Percentiles rank a stretch among this genome's conserved stretches.
These are phyloP conservation scores for Zaprionus capensis DNA, from an alignment of 1,140 invertebrate genomes.

Conservation along the genomic window DNA sequence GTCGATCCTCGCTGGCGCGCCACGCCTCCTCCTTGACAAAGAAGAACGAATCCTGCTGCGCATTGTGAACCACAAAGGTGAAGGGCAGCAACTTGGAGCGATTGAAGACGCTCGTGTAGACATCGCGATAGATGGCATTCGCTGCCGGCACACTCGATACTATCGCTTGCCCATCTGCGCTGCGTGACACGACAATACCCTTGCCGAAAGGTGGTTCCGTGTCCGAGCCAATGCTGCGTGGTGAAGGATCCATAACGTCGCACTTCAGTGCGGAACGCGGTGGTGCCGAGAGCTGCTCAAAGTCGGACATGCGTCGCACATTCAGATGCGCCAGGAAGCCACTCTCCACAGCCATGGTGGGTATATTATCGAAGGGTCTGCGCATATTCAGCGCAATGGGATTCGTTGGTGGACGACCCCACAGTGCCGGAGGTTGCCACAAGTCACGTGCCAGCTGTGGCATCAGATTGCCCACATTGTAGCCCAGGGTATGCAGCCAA, in stretches of 20 bases:
- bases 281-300: conserved; percentile 89
- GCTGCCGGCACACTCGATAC: conserved; percentile 94
- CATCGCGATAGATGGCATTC: conserved; percentile 94
- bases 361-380: conserved; percentile 84
- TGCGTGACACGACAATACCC: conserved; percentile 94
- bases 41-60: conserved; percentile 96
- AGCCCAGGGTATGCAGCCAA: conserved; percentile 93
- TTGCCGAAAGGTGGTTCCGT: conserved; percentile 95
- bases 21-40: conserved; percentile 96
- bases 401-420: conserved; percentile 75
- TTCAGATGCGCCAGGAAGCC: conserved; percentile 92
- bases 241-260: conserved; percentile 89
- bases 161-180: conserved; percentile 91
- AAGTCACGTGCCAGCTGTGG: conserved; percentile 88
- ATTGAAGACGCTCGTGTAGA: conserved; percentile 97
- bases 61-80: conserved; percentile 94
- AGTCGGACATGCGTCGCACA: conserved; percentile 90
- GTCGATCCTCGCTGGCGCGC: conserved; percentile 94
- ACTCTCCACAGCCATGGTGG: conserved; percentile 89
- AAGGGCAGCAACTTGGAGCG: conserved; percentile 94
- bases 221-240: conserved; percentile 89
- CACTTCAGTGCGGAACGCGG: conserved; percentile 90
- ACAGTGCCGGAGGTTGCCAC: conserved; percentile 79
- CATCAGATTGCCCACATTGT: conserved; percentile 93
- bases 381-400: conserved; percentile 78